Evolutionary conservation across 2,113 vertebrate genomes (phyloP).

Genomic region (Lophochroa leadbeateri): DNA sequence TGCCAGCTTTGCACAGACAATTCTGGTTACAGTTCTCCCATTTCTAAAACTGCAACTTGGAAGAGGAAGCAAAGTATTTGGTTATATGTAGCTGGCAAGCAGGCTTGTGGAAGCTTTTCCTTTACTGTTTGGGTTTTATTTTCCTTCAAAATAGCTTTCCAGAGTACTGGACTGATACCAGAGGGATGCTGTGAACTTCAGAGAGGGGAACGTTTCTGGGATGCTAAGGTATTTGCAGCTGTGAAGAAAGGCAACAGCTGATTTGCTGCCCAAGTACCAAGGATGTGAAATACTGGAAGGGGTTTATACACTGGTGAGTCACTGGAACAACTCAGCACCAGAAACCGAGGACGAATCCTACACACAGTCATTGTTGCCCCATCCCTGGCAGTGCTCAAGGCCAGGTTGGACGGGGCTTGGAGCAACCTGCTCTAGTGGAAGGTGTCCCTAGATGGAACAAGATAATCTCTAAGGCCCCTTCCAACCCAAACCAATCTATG

Average conservation of each 20-base stretch:
- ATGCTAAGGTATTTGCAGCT: background rate
- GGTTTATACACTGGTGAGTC: accelerated
- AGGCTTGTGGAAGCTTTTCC: background rate
- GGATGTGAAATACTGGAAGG: background rate
- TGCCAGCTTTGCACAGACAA: background rate
- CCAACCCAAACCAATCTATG: background rate
- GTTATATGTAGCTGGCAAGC: background rate
- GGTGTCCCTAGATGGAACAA: background rate
- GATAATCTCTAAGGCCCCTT: background rate
- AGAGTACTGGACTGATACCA: accelerated
- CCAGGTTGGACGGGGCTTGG: background rate
- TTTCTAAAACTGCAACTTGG: background rate
- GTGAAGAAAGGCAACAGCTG: background rate
- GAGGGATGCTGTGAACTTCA: background rate
- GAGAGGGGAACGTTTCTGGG: accelerated
- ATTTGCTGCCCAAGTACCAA: accelerated
- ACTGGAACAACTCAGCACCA: background rate
- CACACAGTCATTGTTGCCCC: accelerated
- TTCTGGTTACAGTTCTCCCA: background rate
- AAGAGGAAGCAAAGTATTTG: slow-evolving; percentile 14
- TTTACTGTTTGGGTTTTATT: background rate
- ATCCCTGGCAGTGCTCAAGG: background rate
- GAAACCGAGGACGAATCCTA: accelerated
- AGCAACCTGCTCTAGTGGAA: background rate
- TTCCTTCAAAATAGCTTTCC: background rate